Percentiles rank a stretch among this genome's conserved stretches.
Conservation (phyloP, 1,140 invertebrate species). For the Macrobrachium rosenbergii region DNA sequence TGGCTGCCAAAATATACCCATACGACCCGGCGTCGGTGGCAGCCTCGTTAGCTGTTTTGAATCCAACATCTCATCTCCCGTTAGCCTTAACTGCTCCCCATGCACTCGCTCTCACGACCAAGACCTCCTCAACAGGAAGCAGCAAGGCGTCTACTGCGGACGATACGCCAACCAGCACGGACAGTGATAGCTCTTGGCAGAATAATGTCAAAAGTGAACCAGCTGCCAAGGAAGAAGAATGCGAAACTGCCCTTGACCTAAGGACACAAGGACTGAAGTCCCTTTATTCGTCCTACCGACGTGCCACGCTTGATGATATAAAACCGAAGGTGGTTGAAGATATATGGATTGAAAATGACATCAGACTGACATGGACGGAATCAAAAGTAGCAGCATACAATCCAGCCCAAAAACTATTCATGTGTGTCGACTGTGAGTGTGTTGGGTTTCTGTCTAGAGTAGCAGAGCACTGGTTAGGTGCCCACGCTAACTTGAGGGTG, state of each 20-base stretch:
- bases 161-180: constrained; percentile 6
- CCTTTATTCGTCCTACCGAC: constrained; percentile 58
- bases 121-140: constrained; percentile 4
- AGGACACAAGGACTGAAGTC: constrained; percentile 63
- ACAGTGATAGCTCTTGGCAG: constrained; percentile 31
- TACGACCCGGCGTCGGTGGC: constrained; percentile 61
- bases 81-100: constrained; percentile 58
- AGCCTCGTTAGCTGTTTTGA: constrained; percentile 60
- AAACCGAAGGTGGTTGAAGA: constrained; percentile 73
- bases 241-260: constrained; percentile 59
- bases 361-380: constrained; percentile 78
- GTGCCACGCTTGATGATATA: constrained; percentile 52
- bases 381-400: constrained; percentile 82
- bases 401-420: constrained; percentile 80
- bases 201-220: constrained; percentile 17
- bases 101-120: constrained; percentile 46
- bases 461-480: constrained; percentile 87
- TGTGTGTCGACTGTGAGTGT: constrained; percentile 83
- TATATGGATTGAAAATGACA: constrained; percentile 79
- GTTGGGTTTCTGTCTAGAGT: constrained; percentile 83
- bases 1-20: constrained; percentile 61
- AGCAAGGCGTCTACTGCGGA: constrained; percentile 30
- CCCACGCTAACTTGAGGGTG: constrained; percentile 81
- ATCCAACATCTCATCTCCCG: constrained; percentile 58
- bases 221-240: constrained; percentile 36